Base-by-base conservation (phyloP, 2,113 vertebrate genomes). In the Elgaria multicarinata region DNA sequence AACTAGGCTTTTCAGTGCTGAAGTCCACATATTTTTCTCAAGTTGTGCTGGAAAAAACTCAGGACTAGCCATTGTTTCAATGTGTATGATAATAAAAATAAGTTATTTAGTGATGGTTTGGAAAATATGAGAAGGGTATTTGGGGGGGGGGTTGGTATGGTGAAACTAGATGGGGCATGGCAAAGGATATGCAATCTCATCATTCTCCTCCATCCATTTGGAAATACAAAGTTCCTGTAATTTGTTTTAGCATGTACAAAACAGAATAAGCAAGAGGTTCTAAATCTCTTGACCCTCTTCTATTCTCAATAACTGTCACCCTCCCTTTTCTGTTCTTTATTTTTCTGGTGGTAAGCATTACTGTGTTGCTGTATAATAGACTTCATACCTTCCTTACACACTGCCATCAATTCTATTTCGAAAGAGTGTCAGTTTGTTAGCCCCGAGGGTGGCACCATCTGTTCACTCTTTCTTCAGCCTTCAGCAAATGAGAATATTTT, bases 201-300 rank as follows among this genome's bases (percentile, higher is more conserved):
- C 20, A 46, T 44, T 18, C 18, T 12, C 33, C 18, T 75, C 3
- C 67, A 28, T 31, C 71, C n/a, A 67, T 44, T 75, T 75, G 67
- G 42, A 87, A 66, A 50, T n/a, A 66, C 31, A 1, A 66, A 46
- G 18, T 55, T 55, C 64, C 58, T 46, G 42, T 16, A 39, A 0
- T 1, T 0, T 3, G 0, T 12, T 8, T 69, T 28, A 8, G 14
- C 24, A 67, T 39, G 14, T 0, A 1, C 8, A 39, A 39, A 0
- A 0, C 76, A 39, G 67, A 2, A 0, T 20, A 2, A 53, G 31
- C 7, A 79, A 28, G 50, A 4, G 42, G 6, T 18, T 28, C 1
- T 0, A 0, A 9, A 2, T 1, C 33, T 28, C 62, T 67, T 0
- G 31, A 39, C 22, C 13, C 33, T 67, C 53, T 44, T 67, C 26